Base-by-base conservation (phyloP, 2,888 invertebrate genomes). In the Dioctria linearis region DNA sequence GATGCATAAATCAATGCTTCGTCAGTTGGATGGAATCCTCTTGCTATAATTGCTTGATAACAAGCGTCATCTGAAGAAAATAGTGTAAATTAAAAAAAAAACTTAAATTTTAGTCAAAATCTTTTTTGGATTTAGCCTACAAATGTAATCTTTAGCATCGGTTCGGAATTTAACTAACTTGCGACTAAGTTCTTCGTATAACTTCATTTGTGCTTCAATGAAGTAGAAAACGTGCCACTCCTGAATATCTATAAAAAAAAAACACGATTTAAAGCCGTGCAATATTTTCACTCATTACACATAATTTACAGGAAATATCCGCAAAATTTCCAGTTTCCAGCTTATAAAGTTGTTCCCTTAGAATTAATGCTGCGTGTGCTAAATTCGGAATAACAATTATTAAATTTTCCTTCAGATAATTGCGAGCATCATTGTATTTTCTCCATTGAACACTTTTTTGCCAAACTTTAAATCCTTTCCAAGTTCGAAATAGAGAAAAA, bases 401-500 rank as follows among this genome's bases (percentile, higher is more conserved):
- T 1, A 96, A 90, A 86, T 93, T 93, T 59, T 93, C 92, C 25
- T 91, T 90, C 37, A 97, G 87, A 83, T 89, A 90, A 80, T 89
- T 90, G 82, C 92, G 90, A 1, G 93, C 91, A 37, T 90, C 88
- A 49, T 89, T 90, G 78, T 92, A 92, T 87, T 96, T 96, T 81
- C 92, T 91, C 85, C 91, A 93, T 57, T 92, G 89, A 43, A 97
- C 92, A 13, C 93, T 92, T 87, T 94, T 94, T 80, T 92, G 91
- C 96, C 96, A 96, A 0, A 94, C 92, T 85, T 93, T 94, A 87
- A 96, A 95, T 0, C 94, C 93, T 88, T 96, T 95, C 94, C 95
- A 95, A 82, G 92, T 90, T 11, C 93, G 91, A 85, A 93, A 95
- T 43, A 92, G 89, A 66, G 90, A 90, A 86, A 95, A 95, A 67